These are phyloP conservation scores for Phenacoccus solenopsis DNA, from an alignment of 1,140 invertebrate species.

Conservation along the genomic window DNA sequence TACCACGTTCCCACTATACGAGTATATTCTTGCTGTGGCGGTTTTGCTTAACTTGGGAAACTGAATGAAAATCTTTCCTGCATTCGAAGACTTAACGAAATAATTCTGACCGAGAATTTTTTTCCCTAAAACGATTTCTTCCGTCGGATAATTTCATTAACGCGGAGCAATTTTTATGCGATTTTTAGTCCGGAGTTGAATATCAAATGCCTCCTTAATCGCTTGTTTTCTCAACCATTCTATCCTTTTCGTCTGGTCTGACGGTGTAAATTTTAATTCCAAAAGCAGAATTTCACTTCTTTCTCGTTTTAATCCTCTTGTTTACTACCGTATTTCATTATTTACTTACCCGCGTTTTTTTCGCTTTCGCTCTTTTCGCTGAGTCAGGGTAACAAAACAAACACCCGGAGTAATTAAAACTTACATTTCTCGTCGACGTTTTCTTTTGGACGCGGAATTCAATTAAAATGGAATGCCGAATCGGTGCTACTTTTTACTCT, in stretches of 20 bases:
- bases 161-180: not conserved
- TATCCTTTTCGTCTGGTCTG: not conserved
- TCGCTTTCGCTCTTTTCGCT: not conserved
- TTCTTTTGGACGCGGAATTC: slow-evolving; percentile 11
- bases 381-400: not conserved
- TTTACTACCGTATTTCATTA: not conserved
- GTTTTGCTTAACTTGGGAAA: too few species aligned
- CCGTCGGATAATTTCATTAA: not conserved
- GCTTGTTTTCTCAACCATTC: too few species aligned
- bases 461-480: slow-evolving; percentile 10
- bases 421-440: slow-evolving; percentile 4
- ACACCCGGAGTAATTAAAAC: slow-evolving; percentile 6
- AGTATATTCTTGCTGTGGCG: too few species aligned
- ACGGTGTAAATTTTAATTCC: not conserved
- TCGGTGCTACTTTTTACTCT: not conserved
- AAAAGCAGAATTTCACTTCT: not conserved
- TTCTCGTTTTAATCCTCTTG: slow-evolving; percentile 1
- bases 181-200: not conserved
- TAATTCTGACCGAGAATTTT: too few species aligned
- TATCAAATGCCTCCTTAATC: not conserved
- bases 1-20: too few species aligned
- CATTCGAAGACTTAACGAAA: too few species aligned
- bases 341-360: not conserved
- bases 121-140: not conserved
- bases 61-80: too few species aligned